A percentile compares a stretch with the other conserved stretches of the same genome.
Evolutionary conservation across 2,113 vertebrate species (phyloP).

Genomic region (Rhodinocichla rosea): DNA sequence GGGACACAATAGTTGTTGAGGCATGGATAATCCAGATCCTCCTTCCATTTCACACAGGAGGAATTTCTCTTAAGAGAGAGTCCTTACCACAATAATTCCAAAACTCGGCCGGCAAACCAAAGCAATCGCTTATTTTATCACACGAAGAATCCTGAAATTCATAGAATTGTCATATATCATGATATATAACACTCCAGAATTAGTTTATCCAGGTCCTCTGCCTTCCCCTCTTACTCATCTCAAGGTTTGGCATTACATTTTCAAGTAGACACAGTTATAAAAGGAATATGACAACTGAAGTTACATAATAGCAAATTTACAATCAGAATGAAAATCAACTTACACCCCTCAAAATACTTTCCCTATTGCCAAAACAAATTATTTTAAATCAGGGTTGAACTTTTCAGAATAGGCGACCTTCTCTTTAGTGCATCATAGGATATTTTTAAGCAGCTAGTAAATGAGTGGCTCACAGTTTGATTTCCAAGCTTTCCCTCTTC

Average conservation of each 20-base stretch:
- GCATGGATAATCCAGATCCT: not conserved
- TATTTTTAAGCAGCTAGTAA: conserved; percentile 12
- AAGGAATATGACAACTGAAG: not conserved
- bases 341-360: not conserved
- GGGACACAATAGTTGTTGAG: not conserved
- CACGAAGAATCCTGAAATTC: not conserved
- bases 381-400: not conserved
- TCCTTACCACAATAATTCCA: not conserved
- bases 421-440: not conserved
- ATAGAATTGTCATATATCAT: not conserved
- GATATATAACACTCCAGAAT: not conserved
- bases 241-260: not conserved
- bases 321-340: not conserved
- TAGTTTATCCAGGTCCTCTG: not conserved
- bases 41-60: not conserved
- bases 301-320: not conserved
- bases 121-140: not conserved
- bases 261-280: not conserved
- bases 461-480: not conserved
- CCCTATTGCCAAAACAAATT: not conserved
- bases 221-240: not conserved
- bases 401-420: not conserved
- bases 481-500: not conserved
- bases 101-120: not conserved
- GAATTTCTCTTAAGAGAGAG: not conserved